Evolutionary conservation across 1,140 invertebrate genomes (phyloP).

Genomic region (Drosophila orosa): DNA sequence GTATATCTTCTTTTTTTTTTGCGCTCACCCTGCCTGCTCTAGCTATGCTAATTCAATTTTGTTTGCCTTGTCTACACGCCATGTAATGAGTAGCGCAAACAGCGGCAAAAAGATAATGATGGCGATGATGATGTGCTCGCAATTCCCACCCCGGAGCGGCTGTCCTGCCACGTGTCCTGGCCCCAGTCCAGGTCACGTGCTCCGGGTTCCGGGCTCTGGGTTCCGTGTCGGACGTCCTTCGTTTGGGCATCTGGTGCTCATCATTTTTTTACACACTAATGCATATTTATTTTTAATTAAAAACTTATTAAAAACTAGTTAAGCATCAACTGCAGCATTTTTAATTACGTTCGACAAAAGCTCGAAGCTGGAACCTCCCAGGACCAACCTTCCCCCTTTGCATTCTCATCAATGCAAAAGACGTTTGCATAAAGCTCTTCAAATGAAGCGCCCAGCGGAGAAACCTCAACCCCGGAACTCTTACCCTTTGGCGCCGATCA

Average conservation of each 20-base stretch:
- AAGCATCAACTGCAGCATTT: constrained; percentile 82
- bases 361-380: constrained; percentile 1
- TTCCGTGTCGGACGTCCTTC: constrained; percentile 37
- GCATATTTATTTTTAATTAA: constrained; percentile 83
- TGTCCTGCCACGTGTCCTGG: constrained; percentile 26
- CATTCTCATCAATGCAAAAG: constrained; percentile 81
- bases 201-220: constrained; percentile 41
- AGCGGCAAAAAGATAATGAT: constrained; percentile 62
- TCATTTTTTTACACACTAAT: constrained; percentile 79
- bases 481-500: constrained; percentile 38
- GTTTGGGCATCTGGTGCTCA: constrained; percentile 52
- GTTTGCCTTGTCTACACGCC: constrained; percentile 80
- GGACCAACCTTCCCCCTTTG: constrained; percentile 8
- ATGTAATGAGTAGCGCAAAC: constrained; percentile 81
- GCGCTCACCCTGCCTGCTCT: constrained; percentile 42
- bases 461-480: constrained; percentile 4
- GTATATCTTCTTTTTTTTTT: not conserved
- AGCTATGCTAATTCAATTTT: constrained; percentile 80
- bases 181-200: constrained; percentile 54
- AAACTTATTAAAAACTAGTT: constrained; percentile 83
- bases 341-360: constrained; percentile 80
- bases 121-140: constrained; percentile 53
- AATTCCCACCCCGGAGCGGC: constrained; percentile 36
- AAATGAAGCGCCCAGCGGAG: constrained; percentile 41
- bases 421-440: constrained; percentile 79